Base-by-base conservation (phyloP, 2,797 vertebrate genomes). In the Paratrypauchen microcephalus region DNA sequence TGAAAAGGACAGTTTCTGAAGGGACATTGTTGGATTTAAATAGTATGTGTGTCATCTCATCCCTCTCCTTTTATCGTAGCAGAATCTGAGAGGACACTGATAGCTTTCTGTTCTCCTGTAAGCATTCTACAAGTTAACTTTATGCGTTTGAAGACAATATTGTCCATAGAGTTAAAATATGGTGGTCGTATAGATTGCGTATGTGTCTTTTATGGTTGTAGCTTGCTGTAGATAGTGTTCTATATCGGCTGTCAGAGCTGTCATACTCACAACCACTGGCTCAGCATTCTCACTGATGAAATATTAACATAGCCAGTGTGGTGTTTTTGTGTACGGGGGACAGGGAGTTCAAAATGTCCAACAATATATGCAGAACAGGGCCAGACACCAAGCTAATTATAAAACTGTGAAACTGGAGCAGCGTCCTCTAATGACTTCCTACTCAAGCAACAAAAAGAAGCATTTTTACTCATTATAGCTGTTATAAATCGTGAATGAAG, bases 271-370 rank as follows among this genome's bases (percentile, higher is more conserved):
- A 60, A 60, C 1, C 59, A 12, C 59, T 6, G 59, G 9, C 30
- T 61, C 32, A 61, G 59, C 59, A 23, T 61, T 61, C 59, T 41
- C 59, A 39, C 9, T 13, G 19, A 41, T 61, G 32, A 61, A 61
- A 61, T 61, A 61, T 61, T 23, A 39, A 61, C 1, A n/a, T 41
- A 19, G 16, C 9, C 19, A 52, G 26, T 18, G 26, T 60, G 6
- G 8, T n/a, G 32, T 41, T 23, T 41, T 23, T 41, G 59, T 61
- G 32, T 23, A 39, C 30, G 3, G 30, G 57, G 30, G 58, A 60
- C 30, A 60, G 30, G 2, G 21, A 39, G 58, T 60, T 30, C 58
- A 61, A 61, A 9, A 41, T 41, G 59, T 61, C 32, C n/a, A 11
- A 61, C n/a, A 61, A 16, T 39, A 61, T 39, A 61, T 19, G 15